These are phyloP conservation scores for Andrena trimmerana DNA, from an alignment of 2,888 invertebrate species.

Conservation along the genomic window DNA sequence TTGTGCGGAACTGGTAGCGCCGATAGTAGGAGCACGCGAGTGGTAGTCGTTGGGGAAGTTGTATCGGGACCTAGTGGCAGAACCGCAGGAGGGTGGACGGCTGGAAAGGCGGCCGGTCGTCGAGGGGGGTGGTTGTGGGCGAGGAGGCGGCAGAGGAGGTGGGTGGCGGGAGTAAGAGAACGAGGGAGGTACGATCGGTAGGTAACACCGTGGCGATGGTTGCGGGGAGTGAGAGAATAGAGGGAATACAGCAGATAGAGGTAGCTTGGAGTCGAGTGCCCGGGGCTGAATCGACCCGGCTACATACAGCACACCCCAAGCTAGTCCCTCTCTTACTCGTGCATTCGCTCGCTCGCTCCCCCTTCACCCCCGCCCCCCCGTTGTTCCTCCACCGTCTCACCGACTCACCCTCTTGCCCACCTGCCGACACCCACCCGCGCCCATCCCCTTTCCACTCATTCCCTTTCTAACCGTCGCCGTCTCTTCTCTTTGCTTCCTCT, in stretches of 20 bases:
- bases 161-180: slow-evolving; percentile 50
- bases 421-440: slow-evolving; percentile 54
- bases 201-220: slow-evolving; percentile 77
- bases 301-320: slow-evolving; percentile 78
- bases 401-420: slow-evolving; percentile 50
- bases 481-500: slow-evolving; percentile 39
- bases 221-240: slow-evolving; percentile 79
- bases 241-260: slow-evolving; percentile 84
- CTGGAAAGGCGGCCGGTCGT: slow-evolving; percentile 51
- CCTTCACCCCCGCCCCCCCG: slow-evolving; percentile 33
- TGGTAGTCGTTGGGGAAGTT: slow-evolving; percentile 72
- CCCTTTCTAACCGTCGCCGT: slow-evolving; percentile 61
- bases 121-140: slow-evolving; percentile 40
- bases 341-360: slow-evolving; percentile 69
- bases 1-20: slow-evolving; percentile 57
- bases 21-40: slow-evolving; percentile 60
- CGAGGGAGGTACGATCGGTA: slow-evolving; percentile 70
- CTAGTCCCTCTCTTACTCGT: slow-evolving; percentile 72
- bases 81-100: slow-evolving; percentile 70
- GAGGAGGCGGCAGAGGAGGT: slow-evolving; percentile 56
- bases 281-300: slow-evolving; percentile 84
- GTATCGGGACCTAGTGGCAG: slow-evolving; percentile 74
- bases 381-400: slow-evolving; percentile 51
- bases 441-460: slow-evolving; percentile 56
- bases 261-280: slow-evolving; percentile 84